Conservation (phyloP, 2,113 vertebrate species). For the Morone saxatilis region DNA sequence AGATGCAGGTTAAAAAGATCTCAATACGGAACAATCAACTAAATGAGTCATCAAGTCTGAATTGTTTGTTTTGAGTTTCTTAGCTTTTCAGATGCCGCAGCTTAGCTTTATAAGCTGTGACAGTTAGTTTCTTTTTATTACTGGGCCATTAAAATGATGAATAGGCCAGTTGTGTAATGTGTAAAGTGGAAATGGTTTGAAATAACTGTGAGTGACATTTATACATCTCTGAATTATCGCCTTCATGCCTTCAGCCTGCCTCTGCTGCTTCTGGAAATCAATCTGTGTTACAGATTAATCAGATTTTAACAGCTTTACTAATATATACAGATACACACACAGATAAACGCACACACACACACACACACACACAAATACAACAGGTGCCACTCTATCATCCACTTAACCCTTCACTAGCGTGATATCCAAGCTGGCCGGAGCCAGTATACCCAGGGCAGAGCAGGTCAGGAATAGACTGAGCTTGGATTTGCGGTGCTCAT, state of each 20-base stretch:
- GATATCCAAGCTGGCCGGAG: conserved; percentile 36
- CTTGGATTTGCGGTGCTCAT: conserved; percentile 55
- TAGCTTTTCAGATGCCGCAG: conserved; percentile 15
- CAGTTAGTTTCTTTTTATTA: conserved; percentile 55
- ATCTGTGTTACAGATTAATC: conserved; percentile 49
- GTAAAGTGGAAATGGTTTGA: conserved; percentile 56
- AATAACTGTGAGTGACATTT: conserved; percentile 60
- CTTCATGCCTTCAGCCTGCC: conserved; percentile 20
- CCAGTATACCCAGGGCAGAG: conserved; percentile 35
- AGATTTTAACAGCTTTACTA: conserved; percentile 55
- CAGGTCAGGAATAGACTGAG: conserved; percentile 68
- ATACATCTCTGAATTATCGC: conserved; percentile 65
- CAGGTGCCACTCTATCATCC: conserved; percentile 30
- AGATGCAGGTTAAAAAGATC: neutral
- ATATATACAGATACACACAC: conserved; percentile 19
- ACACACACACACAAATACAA: neutral
- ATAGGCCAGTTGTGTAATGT: conserved; percentile 52
- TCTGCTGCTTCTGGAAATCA: conserved; percentile 29
- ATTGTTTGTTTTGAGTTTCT: conserved; percentile 39
- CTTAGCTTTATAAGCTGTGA: conserved; percentile 7
- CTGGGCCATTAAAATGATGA: conserved; percentile 58
- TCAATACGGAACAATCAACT: neutral
- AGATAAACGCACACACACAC: neutral
- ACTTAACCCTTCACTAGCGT: conserved; percentile 55
- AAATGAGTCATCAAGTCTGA: neutral